A percentile compares a stretch with the other conserved stretches of the same genome.
Evolutionary conservation across 2,888 invertebrate species (phyloP).

Genomic region (Plusia festucae): DNA sequence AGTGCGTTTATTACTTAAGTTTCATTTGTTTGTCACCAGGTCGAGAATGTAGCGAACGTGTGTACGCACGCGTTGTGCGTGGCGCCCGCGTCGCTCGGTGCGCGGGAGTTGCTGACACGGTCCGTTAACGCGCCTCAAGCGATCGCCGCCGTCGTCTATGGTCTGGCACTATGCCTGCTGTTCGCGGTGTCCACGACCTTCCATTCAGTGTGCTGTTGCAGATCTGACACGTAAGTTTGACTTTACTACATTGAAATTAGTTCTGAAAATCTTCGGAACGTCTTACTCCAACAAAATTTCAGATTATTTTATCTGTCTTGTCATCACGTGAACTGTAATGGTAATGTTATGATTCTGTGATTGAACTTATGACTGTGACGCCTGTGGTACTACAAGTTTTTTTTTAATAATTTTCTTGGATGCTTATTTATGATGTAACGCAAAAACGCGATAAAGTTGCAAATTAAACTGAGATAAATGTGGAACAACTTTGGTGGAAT

Average conservation of each 20-base stretch:
- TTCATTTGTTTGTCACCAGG: conserved; percentile 73
- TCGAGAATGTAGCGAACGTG: conserved; percentile 97
- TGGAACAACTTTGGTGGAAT: background rate
- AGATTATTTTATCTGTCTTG: too few species aligned
- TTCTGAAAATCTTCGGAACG: too few species aligned
- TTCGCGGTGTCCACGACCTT: conserved; percentile 97
- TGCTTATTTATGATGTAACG: too few species aligned
- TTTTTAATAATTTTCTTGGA: too few species aligned
- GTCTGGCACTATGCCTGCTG: conserved; percentile 94
- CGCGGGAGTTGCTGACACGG: conserved; percentile 92
- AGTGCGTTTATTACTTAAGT: too few species aligned
- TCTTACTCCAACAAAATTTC: too few species aligned
- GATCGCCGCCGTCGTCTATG: conserved; percentile 95
- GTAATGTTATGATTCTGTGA: too few species aligned
- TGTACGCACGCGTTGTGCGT: conserved; percentile 97
- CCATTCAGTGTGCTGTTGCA: conserved; percentile 95
- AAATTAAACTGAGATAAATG: conserved; percentile 13
- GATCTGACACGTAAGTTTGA: conserved; percentile 83
- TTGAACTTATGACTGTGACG: too few species aligned
- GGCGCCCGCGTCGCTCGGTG: conserved; percentile 94
- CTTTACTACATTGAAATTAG: too few species aligned
- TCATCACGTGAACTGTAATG: too few species aligned
- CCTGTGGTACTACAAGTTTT: too few species aligned
- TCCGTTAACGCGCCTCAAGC: conserved; percentile 93
- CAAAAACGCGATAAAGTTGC: conserved; percentile 35